phyloP scores from a whole-genome alignment of 2,797 vertebrate species.

The Mormyrops attenuatus region DNA sequence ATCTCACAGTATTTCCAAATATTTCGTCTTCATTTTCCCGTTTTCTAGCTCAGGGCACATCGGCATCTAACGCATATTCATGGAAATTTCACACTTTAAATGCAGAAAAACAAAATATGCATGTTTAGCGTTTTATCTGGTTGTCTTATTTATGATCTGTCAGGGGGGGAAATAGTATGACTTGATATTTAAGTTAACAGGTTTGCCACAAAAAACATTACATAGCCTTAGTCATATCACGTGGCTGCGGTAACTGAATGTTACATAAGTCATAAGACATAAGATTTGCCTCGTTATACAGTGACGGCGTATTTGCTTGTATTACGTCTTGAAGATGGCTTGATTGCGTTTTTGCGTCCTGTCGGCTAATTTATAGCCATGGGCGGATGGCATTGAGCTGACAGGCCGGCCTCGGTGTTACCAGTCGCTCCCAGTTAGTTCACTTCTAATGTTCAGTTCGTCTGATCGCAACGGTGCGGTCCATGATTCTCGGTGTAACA shows the following conservation, averaged over 20 bases:
- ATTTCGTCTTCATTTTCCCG: neutral
- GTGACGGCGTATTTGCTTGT: neutral
- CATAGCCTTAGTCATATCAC: neutral
- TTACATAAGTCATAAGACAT: neutral
- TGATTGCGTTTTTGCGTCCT: neutral
- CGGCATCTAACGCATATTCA: neutral
- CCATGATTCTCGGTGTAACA: neutral
- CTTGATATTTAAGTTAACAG: neutral
- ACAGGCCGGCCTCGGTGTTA: neutral
- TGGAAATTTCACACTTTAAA: neutral
- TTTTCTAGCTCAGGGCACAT: neutral
- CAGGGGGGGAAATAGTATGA: neutral
- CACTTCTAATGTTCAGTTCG: neutral
- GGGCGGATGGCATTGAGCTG: neutral
- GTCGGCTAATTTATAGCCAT: neutral
- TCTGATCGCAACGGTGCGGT: neutral
- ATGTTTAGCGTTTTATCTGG: neutral
- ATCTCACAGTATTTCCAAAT: neutral
- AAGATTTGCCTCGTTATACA: neutral
- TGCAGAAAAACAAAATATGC: neutral
- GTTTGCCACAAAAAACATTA: neutral
- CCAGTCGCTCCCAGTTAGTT: neutral
- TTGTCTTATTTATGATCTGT: neutral
- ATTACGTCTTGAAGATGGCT: neutral
- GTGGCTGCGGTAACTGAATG: neutral